A percentile compares a stretch with the other conserved stretches of the same genome.
Conservation (phyloP, 2,113 vertebrate genomes). For the Genyomyrus donnyi region DNA sequence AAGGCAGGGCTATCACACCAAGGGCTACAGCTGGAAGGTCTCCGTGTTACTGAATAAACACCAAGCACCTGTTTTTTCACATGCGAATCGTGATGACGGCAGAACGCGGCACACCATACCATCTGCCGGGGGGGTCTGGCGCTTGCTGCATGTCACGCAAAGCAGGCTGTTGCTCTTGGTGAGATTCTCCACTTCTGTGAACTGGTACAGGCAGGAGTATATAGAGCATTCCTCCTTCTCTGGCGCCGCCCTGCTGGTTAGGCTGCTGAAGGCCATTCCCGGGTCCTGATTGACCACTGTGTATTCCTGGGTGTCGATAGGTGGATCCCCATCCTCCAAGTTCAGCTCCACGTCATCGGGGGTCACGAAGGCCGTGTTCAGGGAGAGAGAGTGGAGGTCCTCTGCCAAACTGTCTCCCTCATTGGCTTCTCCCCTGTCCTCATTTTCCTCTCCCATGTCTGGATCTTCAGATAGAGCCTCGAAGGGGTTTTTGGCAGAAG, state of each 20-base stretch:
- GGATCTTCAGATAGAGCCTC: conserved; percentile 40
- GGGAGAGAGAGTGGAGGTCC: conserved; percentile 58
- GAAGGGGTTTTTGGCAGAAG: conserved; percentile 42
- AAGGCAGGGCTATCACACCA: background rate
- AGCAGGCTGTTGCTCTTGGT: conserved; percentile 80
- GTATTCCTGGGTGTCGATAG: conserved; percentile 47
- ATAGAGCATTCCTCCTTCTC: conserved; percentile 72
- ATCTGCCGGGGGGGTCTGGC: conserved; percentile 33
- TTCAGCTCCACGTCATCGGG: conserved; percentile 41
- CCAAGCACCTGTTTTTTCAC: background rate
- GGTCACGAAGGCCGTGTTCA: conserved; percentile 53
- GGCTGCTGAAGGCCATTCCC: conserved; percentile 73
- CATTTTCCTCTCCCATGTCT: conserved; percentile 21
- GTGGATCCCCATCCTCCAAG: conserved; percentile 39
- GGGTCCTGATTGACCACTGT: conserved; percentile 71
- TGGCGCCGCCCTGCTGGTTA: conserved; percentile 63
- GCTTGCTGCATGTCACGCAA: conserved; percentile 78
- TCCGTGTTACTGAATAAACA: background rate
- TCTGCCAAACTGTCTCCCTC: conserved; percentile 45
- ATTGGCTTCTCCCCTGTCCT: conserved; percentile 5
- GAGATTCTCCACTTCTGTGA: conserved; percentile 84
- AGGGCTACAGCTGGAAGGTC: background rate
- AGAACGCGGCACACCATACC: conserved; percentile 32
- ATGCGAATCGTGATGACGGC: background rate
- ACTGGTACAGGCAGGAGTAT: conserved; percentile 79